Conservation (phyloP, 2,797 vertebrate species). For the Apogon talboti region DNA sequence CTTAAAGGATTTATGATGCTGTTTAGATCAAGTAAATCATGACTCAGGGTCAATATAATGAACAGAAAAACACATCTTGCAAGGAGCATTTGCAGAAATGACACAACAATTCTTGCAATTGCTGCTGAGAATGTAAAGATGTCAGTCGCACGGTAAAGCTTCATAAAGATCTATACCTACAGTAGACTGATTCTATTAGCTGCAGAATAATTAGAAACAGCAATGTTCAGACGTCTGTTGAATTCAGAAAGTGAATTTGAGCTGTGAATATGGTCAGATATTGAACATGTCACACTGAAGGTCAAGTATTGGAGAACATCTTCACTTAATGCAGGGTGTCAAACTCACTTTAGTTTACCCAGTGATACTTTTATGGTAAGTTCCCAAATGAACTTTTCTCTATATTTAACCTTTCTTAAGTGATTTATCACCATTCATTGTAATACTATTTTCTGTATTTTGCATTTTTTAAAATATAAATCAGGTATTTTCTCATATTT, state of each 20-base stretch:
- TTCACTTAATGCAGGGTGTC: too few relatives aligned
- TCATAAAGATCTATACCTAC: background rate
- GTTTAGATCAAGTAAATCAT: background rate
- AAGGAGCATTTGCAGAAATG: background rate
- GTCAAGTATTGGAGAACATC: too few relatives aligned
- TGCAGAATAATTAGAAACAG: background rate
- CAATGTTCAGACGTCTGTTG: background rate
- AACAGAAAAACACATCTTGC: background rate
- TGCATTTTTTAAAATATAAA: too few relatives aligned
- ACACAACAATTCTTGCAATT: background rate
- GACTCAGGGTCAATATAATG: conserved; percentile 5
- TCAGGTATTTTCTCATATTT: too few relatives aligned
- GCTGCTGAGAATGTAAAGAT: background rate
- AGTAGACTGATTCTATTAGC: background rate
- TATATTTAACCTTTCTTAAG: too few relatives aligned
- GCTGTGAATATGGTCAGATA: too few relatives aligned
- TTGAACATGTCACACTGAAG: background rate
- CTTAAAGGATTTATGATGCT: background rate
- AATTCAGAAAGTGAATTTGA: background rate
- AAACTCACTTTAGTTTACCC: too few relatives aligned
- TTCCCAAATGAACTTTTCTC: too few relatives aligned
- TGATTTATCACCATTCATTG: too few relatives aligned
- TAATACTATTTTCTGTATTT: too few relatives aligned
- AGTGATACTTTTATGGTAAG: too few relatives aligned
- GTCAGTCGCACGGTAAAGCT: background rate